Conservation (phyloP, 2,797 vertebrate species). For the Carduelis carduelis region DNA sequence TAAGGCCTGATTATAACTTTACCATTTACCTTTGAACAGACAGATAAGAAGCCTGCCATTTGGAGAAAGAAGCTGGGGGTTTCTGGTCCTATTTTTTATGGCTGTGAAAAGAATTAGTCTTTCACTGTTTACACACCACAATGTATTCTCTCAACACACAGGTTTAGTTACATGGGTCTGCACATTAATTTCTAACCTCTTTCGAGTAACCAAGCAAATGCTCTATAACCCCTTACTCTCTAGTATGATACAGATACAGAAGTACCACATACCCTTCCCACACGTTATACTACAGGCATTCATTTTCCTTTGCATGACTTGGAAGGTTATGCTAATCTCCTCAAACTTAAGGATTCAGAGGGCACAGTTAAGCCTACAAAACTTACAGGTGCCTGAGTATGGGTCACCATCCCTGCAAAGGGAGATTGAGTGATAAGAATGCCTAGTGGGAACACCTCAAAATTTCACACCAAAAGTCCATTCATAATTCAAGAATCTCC, state of each 20-base stretch:
- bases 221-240: background rate
- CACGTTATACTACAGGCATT: rapidly evolving
- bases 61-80: background rate
- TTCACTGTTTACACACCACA: background rate
- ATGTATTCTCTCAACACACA: background rate
- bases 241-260: background rate
- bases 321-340: background rate
- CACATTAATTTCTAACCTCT: background rate
- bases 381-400: background rate
- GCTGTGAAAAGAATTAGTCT: background rate
- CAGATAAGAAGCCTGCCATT: background rate
- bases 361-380: background rate
- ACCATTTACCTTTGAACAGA: background rate
- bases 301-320: background rate
- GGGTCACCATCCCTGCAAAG: background rate
- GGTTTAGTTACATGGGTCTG: background rate
- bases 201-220: background rate
- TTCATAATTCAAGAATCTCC: background rate
- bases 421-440: background rate
- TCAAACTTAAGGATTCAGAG: background rate
- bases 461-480: background rate
- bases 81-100: background rate
- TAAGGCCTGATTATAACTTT: background rate
- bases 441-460: background rate
- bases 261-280: background rate